Conservation (phyloP, 2,888 invertebrate genomes). For the Ceraclea dissimilis region DNA sequence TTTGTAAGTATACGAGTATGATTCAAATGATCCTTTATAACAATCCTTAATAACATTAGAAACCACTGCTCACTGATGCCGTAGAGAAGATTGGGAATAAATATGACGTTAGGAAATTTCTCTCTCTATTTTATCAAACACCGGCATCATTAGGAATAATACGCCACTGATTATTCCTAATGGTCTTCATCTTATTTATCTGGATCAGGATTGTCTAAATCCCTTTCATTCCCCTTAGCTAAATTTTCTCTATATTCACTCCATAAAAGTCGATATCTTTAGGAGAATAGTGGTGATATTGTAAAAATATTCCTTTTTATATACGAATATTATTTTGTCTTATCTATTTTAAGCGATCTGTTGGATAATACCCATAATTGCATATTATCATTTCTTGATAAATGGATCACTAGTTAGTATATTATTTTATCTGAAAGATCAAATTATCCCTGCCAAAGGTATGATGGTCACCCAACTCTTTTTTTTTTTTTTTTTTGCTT, state of each 20-base stretch:
- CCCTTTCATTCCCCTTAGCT: background rate
- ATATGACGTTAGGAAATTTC: slow-evolving; percentile 5
- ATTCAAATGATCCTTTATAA: background rate
- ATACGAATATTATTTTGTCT: background rate
- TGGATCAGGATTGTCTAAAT: slow-evolving; percentile 2
- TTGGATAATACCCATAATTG: too few relatives aligned
- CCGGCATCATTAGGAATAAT: slow-evolving; percentile 5
- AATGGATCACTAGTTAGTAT: too few relatives aligned
- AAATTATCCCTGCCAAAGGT: too few relatives aligned
- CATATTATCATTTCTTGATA: too few relatives aligned
- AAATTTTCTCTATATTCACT: background rate
- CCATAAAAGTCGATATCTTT: background rate
- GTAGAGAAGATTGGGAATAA: background rate
- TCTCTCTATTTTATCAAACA: slow-evolving; percentile 6
- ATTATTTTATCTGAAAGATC: too few relatives aligned
- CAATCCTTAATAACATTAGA: background rate
- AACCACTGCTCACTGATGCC: background rate
- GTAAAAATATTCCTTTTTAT: background rate
- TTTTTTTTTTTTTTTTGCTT: too few relatives aligned
- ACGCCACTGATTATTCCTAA: slow-evolving; percentile 6
- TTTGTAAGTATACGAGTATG: too few relatives aligned
- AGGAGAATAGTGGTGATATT: background rate
- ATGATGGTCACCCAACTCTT: too few relatives aligned
- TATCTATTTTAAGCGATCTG: background rate
- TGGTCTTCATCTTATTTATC: slow-evolving; percentile 5